phyloP scores from a whole-genome alignment of 2,113 vertebrate genomes.

The Tricholaema leucomelas region DNA sequence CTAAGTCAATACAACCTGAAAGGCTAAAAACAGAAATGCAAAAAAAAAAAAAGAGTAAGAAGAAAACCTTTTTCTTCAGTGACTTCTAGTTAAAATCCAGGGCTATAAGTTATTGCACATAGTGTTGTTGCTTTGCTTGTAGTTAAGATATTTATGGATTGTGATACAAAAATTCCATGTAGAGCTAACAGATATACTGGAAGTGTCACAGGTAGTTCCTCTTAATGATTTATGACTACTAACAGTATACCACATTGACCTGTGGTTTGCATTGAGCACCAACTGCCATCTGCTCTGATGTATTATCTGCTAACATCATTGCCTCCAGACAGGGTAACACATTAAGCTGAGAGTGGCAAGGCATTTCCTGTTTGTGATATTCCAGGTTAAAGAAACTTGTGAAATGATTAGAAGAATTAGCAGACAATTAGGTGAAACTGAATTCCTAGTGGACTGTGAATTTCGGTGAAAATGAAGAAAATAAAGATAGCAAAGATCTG shows the following conservation, averaged over 20 bases:
- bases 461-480: neutral
- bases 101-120: neutral
- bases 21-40: neutral
- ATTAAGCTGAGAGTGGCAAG: conserved; percentile 21
- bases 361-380: conserved; percentile 57
- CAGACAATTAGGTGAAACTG: neutral
- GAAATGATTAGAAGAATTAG: neutral
- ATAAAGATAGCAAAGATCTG: neutral
- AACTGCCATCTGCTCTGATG: conserved; percentile 62
- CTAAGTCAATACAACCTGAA: neutral
- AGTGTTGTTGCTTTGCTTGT: conserved; percentile 16
- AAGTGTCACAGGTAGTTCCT: conserved; percentile 64
- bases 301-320: conserved; percentile 56
- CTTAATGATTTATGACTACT: conserved; percentile 59
- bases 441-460: neutral
- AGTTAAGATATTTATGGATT: conserved; percentile 46
- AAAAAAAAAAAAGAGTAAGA: neutral
- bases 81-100: neutral
- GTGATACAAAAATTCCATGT: conserved; percentile 52
- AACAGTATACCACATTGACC: conserved; percentile 45
- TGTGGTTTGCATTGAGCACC: conserved; percentile 51
- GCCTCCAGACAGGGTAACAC: conserved; percentile 5
- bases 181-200: conserved; percentile 54
- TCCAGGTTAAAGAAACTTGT: conserved; percentile 37
- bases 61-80: neutral